Conservation (phyloP, 2,888 invertebrate genomes). For the Acheta domesticus region DNA sequence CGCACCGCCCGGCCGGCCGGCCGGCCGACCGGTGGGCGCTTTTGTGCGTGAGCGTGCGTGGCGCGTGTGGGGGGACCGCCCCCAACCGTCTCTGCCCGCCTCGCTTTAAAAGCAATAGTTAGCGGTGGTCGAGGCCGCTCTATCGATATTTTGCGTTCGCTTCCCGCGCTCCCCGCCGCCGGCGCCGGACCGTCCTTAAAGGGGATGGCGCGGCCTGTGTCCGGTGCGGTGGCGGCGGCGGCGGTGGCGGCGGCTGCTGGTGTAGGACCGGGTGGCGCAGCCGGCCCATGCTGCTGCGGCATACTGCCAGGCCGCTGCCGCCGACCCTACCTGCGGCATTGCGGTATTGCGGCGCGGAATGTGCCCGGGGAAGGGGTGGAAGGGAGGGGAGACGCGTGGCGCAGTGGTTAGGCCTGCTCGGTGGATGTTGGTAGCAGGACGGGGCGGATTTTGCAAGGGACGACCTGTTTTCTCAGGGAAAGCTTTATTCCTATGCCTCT, state of each 20-base stretch:
- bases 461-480: too few species aligned
- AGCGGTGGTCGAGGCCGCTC: neutral
- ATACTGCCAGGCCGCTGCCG: too few species aligned
- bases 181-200: neutral
- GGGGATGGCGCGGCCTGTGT: conserved; percentile 18
- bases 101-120: conserved; percentile 6
- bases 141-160: neutral
- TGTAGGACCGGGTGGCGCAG: neutral
- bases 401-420: too few species aligned
- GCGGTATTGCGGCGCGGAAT: too few species aligned
- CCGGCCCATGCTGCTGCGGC: too few species aligned
- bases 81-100: neutral
- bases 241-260: neutral
- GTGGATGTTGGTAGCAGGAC: too few species aligned
- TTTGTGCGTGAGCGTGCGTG: neutral
- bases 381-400: too few species aligned
- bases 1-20: neutral
- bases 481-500: too few species aligned
- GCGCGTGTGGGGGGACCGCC: neutral
- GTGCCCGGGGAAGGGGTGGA: too few species aligned
- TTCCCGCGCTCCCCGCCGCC: neutral
- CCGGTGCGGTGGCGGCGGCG: neutral
- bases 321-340: too few species aligned
- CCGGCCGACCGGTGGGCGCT: neutral
- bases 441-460: too few species aligned